Evolutionary conservation across 2,797 vertebrate genomes (phyloP).

Genomic region (Euphonia xanthogaster): DNA sequence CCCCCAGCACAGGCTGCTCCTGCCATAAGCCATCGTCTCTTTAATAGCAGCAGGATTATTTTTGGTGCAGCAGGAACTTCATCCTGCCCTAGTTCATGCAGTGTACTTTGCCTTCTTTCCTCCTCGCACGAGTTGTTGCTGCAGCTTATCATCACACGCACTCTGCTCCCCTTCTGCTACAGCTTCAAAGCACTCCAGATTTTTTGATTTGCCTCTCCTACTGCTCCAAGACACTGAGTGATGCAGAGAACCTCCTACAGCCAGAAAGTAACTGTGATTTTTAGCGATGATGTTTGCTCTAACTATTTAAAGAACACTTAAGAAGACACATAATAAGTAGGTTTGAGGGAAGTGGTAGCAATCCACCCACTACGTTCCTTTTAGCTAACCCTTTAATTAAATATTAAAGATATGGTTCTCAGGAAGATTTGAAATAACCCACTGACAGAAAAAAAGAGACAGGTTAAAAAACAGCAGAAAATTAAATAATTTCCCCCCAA

Average conservation of each 20-base stretch:
- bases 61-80: neutral
- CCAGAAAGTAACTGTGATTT: constrained; percentile 58
- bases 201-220: constrained; percentile 47
- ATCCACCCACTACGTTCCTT: constrained; percentile 56
- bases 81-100: constrained; percentile 36
- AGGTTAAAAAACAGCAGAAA: constrained; percentile 24
- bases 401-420: constrained; percentile 56
- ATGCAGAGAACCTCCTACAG: constrained; percentile 58
- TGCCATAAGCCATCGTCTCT: neutral
- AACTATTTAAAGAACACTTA: constrained; percentile 56
- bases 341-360: constrained; percentile 60
- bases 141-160: neutral
- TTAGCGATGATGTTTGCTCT: constrained; percentile 52
- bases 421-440: constrained; percentile 60
- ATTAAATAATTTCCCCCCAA: neutral
- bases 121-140: neutral
- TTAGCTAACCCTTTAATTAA: constrained; percentile 63
- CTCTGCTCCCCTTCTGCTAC: constrained; percentile 11
- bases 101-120: constrained; percentile 5
- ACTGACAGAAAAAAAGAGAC: constrained; percentile 24
- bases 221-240: constrained; percentile 7
- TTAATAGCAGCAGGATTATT: constrained; percentile 6
- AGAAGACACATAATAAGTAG: constrained; percentile 64
- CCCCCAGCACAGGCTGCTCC: neutral
- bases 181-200: constrained; percentile 35